phyloP scores from a whole-genome alignment of 2,888 invertebrate genomes.

The Athrips mouffetella region DNA sequence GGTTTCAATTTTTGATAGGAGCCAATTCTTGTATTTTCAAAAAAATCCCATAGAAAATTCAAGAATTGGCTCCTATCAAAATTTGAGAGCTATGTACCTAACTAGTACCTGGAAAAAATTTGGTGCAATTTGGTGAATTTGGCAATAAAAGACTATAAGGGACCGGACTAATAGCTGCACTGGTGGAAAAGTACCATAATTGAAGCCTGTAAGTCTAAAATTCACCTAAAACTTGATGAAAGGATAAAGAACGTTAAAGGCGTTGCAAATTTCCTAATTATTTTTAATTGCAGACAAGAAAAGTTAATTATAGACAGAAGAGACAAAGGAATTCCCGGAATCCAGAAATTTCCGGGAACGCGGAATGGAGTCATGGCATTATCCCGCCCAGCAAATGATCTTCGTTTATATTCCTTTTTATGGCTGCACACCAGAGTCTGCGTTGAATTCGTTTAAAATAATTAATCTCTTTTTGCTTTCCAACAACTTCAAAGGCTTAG shows the following conservation, averaged over 20 bases:
- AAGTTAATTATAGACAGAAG: neutral
- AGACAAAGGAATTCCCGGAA: neutral
- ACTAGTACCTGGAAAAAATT: too few species aligned
- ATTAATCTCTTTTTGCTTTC: too few species aligned
- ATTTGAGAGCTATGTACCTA: too few species aligned
- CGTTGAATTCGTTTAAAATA: too few species aligned
- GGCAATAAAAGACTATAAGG: too few species aligned
- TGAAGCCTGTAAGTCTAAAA: neutral
- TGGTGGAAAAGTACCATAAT: neutral
- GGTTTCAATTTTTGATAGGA: too few species aligned
- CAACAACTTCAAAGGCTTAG: too few species aligned
- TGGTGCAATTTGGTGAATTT: too few species aligned
- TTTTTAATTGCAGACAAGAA: neutral
- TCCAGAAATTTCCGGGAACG: neutral
- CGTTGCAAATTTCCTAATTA: neutral
- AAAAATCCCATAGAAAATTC: too few species aligned
- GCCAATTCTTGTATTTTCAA: too few species aligned
- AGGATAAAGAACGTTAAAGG: neutral
- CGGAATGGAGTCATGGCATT: neutral
- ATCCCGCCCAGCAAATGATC: conserved; percentile 1
- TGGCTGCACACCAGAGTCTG: too few species aligned
- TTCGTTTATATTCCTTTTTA: neutral
- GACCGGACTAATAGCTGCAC: neutral
- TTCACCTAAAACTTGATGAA: neutral
- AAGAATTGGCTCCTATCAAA: too few species aligned